Conservation (phyloP, 2,113 vertebrate genomes). For the Tiliqua scincoides region DNA sequence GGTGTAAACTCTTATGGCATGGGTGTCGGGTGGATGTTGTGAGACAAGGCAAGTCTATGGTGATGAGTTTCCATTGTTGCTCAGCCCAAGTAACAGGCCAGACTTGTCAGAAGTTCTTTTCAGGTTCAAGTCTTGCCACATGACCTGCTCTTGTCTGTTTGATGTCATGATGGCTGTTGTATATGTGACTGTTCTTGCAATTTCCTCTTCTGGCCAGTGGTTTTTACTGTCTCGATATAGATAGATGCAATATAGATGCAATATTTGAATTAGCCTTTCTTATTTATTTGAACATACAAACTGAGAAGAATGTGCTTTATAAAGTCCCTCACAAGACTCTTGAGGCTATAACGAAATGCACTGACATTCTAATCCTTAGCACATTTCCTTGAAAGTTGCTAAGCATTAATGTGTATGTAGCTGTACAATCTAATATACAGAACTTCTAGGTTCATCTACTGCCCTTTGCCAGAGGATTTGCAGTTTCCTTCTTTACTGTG, state of each 20-base stretch:
- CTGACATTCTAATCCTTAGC: neutral
- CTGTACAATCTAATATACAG: conserved; percentile 56
- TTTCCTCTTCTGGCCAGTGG: neutral
- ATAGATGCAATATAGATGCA: too few relatives aligned
- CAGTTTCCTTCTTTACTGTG: neutral
- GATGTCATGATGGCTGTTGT: too few relatives aligned
- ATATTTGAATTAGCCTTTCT: neutral
- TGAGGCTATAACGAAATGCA: neutral
- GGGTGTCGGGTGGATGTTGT: neutral
- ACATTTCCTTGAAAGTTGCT: neutral
- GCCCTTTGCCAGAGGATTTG: conserved; percentile 69
- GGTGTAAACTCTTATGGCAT: neutral
- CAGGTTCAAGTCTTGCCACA: neutral
- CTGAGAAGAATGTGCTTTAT: neutral
- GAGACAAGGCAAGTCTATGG: neutral
- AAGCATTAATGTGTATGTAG: conserved; percentile 28
- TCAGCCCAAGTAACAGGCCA: neutral
- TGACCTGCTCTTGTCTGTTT: neutral
- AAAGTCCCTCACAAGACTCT: neutral
- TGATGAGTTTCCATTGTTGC: neutral
- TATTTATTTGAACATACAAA: neutral
- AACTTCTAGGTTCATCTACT: conserved; percentile 58
- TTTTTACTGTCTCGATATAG: neutral
- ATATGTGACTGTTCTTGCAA: neutral
- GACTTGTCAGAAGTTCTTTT: neutral